Percentiles rank a stretch among this genome's conserved stretches.
phyloP scores from a whole-genome alignment of 2,113 vertebrate species.

The Campylorhamphus procurvoides region DNA sequence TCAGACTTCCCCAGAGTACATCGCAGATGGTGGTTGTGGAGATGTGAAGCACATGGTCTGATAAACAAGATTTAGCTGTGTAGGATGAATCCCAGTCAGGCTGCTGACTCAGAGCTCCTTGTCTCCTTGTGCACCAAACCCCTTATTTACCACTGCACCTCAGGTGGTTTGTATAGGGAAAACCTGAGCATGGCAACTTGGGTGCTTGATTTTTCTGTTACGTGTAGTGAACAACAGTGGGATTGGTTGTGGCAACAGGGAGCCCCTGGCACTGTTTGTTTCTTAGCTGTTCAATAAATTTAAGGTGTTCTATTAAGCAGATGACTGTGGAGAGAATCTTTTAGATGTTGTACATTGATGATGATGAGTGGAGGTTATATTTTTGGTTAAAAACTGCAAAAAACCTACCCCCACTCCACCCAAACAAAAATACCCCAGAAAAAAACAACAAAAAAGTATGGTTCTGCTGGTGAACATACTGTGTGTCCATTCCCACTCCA shows the following conservation, averaged over 20 bases:
- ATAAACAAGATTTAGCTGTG: not conserved
- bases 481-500: fast-evolving
- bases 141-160: not conserved
- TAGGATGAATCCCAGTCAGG: not conserved
- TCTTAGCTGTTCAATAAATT: not conserved
- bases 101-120: not conserved
- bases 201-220: not conserved
- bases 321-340: not conserved
- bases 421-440: not conserved
- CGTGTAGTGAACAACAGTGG: not conserved
- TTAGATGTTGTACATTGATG: not conserved
- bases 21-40: fast-evolving
- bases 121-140: not conserved
- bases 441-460: not conserved
- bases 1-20: not conserved
- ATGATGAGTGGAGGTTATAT: not conserved
- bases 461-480: not conserved
- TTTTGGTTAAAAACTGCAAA: not conserved
- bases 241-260: not conserved
- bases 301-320: not conserved
- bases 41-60: not conserved
- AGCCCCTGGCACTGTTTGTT: not conserved
- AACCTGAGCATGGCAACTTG: not conserved
- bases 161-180: not conserved
- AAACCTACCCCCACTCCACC: too few relatives aligned